A percentile compares a stretch with the other conserved stretches of the same genome.
These are phyloP conservation scores for Manis pentadactyla DNA, from an alignment of 2,797 vertebrate genomes.

Conservation along the genomic window DNA sequence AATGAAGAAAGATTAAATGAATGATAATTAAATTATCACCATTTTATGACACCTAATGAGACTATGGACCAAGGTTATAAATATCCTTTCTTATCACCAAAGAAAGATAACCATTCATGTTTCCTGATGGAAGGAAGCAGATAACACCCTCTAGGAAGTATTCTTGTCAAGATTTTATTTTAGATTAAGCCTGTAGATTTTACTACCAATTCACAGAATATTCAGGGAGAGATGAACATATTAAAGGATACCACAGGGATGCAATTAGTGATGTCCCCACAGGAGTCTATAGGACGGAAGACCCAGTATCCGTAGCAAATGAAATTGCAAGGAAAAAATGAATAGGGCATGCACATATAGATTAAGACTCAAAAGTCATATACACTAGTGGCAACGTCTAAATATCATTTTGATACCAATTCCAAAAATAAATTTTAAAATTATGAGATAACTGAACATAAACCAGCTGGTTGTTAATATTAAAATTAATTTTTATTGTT, in stretches of 20 bases:
- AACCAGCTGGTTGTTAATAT: not conserved
- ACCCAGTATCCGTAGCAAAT: not conserved
- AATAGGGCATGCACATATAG: rapidly evolving
- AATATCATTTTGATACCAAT: not conserved
- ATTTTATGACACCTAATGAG: not conserved
- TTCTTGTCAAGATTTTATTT: not conserved
- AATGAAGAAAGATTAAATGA: not conserved
- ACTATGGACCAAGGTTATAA: not conserved
- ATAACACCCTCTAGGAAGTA: rapidly evolving
- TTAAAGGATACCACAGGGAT: not conserved
- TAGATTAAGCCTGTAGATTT: not conserved
- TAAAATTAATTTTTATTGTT: not conserved
- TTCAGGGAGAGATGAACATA: not conserved
- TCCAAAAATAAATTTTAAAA: not conserved
- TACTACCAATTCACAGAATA: not conserved
- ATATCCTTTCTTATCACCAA: not conserved
- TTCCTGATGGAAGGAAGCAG: not conserved
- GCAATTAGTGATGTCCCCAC: not conserved
- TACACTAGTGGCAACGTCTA: not conserved
- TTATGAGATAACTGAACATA: not conserved
- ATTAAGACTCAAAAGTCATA: not conserved
- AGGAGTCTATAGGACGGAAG: not conserved
- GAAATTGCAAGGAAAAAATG: not conserved
- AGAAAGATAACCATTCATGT: not conserved
- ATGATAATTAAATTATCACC: not conserved